phyloP scores from a whole-genome alignment of 1,140 invertebrate species.

The Drosophila chauvacae region DNA sequence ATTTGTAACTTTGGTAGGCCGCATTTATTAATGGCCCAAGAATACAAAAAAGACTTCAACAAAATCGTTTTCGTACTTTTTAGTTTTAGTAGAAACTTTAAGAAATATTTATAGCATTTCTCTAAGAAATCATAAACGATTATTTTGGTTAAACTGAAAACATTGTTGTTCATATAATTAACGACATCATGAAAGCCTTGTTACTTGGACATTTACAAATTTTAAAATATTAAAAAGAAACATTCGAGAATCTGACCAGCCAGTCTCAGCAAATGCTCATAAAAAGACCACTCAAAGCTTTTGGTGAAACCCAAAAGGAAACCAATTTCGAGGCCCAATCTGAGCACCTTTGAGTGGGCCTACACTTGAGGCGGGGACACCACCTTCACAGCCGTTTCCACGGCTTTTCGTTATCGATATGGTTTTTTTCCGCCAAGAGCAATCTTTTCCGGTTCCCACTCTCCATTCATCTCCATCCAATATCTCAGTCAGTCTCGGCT shows the following conservation, averaged over 20 bases:
- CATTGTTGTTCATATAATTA: not conserved
- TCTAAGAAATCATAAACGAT: too few species aligned
- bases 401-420: slow-evolving; percentile 23
- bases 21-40: slow-evolving; percentile 1
- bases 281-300: slow-evolving; percentile 15
- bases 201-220: not conserved
- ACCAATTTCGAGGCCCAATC: slow-evolving; percentile 9
- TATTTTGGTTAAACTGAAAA: not conserved
- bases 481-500: slow-evolving; percentile 20
- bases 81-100: not conserved
- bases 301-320: slow-evolving; percentile 16
- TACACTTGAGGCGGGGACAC: not conserved
- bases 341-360: slow-evolving; percentile 1
- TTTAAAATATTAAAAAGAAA: not conserved
- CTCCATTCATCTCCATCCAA: slow-evolving; percentile 11
- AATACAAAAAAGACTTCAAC: not conserved
- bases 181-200: not conserved
- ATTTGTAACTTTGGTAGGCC: not conserved
- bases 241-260: not conserved
- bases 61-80: not conserved
- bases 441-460: not conserved
- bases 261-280: not conserved
- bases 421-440: slow-evolving; percentile 6
- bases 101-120: too few species aligned
- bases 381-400: slow-evolving; percentile 4